A percentile compares a stretch with the other conserved stretches of the same genome.
These are phyloP conservation scores for Leuciscus waleckii DNA, from an alignment of 2,797 vertebrate species.

Conservation along the genomic window DNA sequence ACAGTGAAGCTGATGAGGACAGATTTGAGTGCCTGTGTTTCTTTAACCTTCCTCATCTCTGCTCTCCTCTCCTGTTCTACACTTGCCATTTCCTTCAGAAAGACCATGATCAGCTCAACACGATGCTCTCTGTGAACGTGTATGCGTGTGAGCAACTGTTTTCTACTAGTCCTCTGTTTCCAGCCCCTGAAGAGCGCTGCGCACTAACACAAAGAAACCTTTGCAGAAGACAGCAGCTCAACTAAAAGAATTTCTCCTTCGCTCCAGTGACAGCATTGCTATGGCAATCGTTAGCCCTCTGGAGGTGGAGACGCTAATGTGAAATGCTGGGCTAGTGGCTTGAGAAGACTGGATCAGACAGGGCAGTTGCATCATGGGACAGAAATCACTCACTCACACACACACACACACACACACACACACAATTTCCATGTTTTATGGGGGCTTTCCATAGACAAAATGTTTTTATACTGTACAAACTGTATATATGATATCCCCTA, in stretches of 20 bases:
- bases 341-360: slow-evolving; percentile 22
- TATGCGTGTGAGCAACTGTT: neutral
- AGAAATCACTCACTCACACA: neutral
- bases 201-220: slow-evolving; percentile 7
- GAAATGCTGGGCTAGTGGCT: neutral
- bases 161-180: slow-evolving; percentile 21
- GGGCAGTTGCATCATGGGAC: neutral
- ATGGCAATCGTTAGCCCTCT: slow-evolving; percentile 7
- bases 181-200: neutral
- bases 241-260: slow-evolving; percentile 20
- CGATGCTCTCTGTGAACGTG: neutral
- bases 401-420: neutral
- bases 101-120: neutral
- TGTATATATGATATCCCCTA: neutral
- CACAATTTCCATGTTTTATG: neutral
- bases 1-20: slow-evolving; percentile 46
- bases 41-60: slow-evolving; percentile 51
- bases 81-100: slow-evolving; percentile 29
- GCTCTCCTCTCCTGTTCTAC: slow-evolving; percentile 16
- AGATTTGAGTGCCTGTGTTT: slow-evolving; percentile 36
- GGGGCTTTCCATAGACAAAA: neutral
- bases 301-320: slow-evolving; percentile 24
- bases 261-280: slow-evolving; percentile 37
- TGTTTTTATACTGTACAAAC: neutral
- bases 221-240: slow-evolving; percentile 13